These are phyloP conservation scores for Brienomyrus longianalis DNA, from an alignment of 2,113 vertebrate species.

Conservation along the genomic window DNA sequence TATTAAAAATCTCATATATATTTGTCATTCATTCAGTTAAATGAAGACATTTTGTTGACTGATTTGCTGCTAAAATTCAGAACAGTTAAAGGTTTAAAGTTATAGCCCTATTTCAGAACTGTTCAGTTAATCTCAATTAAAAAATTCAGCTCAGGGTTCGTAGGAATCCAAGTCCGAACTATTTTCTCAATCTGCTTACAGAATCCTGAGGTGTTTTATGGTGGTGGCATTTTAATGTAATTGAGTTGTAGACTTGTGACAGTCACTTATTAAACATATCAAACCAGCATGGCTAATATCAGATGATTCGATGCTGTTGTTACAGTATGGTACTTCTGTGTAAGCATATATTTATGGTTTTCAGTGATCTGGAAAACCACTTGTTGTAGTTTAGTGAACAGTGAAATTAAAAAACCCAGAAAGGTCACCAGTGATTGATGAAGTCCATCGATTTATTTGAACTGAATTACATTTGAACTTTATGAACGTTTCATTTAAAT, in stretches of 20 bases:
- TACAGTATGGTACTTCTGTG: not conserved
- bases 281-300: not conserved
- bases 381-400: not conserved
- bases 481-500: not conserved
- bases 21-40: not conserved
- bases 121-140: not conserved
- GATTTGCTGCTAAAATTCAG: not conserved
- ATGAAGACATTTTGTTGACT: not conserved
- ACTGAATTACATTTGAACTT: not conserved
- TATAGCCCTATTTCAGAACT: not conserved
- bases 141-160: not conserved
- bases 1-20: not conserved
- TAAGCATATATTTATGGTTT: slow-evolving; percentile 4
- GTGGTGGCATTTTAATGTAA: not conserved
- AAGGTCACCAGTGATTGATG: not conserved
- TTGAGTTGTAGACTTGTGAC: not conserved
- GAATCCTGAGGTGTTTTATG: not conserved
- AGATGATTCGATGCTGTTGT: not conserved
- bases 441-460: not conserved
- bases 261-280: not conserved
- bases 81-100: not conserved
- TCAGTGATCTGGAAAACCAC: not conserved
- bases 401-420: not conserved
- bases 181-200: not conserved
- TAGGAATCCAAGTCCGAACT: not conserved